Evolutionary conservation across 1,140 invertebrate genomes (phyloP).

Genomic region (Acromyrmex heyeri): DNA sequence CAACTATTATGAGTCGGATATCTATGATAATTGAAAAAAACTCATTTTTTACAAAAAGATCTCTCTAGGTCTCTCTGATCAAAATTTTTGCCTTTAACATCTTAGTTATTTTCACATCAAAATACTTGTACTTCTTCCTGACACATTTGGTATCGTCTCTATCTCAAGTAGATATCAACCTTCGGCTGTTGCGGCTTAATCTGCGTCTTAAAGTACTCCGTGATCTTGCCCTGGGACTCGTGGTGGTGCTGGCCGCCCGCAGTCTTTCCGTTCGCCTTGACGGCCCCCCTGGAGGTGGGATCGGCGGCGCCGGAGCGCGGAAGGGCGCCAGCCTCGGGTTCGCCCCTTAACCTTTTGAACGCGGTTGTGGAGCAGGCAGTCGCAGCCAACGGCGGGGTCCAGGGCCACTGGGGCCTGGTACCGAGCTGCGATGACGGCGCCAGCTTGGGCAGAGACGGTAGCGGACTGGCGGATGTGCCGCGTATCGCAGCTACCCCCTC

Average conservation of each 20-base stretch:
- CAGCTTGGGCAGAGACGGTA: constrained; percentile 86
- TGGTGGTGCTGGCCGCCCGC: constrained; percentile 69
- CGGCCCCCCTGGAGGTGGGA: constrained; percentile 75
- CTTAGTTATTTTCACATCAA: background rate
- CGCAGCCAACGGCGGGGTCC: constrained; percentile 84
- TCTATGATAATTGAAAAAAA: background rate
- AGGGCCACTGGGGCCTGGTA: constrained; percentile 85
- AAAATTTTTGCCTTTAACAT: background rate
- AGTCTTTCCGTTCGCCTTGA: constrained; percentile 69
- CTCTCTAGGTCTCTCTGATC: background rate
- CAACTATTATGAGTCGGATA: background rate
- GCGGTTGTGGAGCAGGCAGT: constrained; percentile 81
- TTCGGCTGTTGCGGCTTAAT: constrained; percentile 89
- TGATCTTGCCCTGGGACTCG: constrained; percentile 90
- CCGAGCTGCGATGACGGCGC: constrained; percentile 84
- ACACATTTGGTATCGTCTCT: background rate
- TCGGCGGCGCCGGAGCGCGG: constrained; percentile 81
- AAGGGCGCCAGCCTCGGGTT: constrained; percentile 82
- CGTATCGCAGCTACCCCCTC: constrained; percentile 83
- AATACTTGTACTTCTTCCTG: background rate
- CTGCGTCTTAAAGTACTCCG: constrained; percentile 93
- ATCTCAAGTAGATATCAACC: constrained; percentile 67
- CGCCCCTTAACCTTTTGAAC: constrained; percentile 84
- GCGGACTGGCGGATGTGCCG: constrained; percentile 85
- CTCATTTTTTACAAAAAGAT: background rate